phyloP scores from a whole-genome alignment of 2,113 vertebrate species.

The Oryzias melastigma region DNA sequence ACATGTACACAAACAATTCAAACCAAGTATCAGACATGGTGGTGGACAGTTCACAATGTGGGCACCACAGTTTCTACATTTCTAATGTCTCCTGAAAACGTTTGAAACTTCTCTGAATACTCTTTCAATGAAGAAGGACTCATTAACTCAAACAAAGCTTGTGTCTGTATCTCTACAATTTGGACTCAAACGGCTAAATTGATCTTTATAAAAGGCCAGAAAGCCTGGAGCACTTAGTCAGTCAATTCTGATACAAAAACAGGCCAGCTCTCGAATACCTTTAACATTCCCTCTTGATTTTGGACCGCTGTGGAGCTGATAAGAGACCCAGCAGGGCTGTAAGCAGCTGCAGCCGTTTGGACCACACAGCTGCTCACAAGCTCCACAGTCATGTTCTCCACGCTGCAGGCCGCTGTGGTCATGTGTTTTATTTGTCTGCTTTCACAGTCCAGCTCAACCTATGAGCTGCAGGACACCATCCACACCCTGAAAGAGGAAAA shows the following conservation, averaged over 20 bases:
- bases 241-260: constrained; percentile 53
- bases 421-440: constrained; percentile 37
- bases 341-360: background rate
- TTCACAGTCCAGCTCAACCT: constrained; percentile 29
- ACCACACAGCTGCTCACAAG: background rate
- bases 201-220: constrained; percentile 33
- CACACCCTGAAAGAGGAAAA: constrained; percentile 70
- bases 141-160: background rate
- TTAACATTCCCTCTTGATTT: constrained; percentile 29
- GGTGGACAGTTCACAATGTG: too few relatives aligned
- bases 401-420: constrained; percentile 10
- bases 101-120: too few relatives aligned
- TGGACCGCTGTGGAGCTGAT: constrained; percentile 16
- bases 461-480: constrained; percentile 75
- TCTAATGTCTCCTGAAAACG: background rate
- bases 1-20: too few relatives aligned
- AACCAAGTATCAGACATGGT: too few relatives aligned
- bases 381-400: constrained; percentile 15
- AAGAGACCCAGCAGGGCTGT: constrained; percentile 1
- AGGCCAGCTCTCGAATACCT: constrained; percentile 25
- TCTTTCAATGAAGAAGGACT: background rate
- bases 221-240: constrained; percentile 20
- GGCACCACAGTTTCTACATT: too few relatives aligned
- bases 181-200: constrained; percentile 44
- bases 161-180: constrained; percentile 2